Conservation (phyloP, 1,140 invertebrate species). For the Trissolcus basalis region DNA sequence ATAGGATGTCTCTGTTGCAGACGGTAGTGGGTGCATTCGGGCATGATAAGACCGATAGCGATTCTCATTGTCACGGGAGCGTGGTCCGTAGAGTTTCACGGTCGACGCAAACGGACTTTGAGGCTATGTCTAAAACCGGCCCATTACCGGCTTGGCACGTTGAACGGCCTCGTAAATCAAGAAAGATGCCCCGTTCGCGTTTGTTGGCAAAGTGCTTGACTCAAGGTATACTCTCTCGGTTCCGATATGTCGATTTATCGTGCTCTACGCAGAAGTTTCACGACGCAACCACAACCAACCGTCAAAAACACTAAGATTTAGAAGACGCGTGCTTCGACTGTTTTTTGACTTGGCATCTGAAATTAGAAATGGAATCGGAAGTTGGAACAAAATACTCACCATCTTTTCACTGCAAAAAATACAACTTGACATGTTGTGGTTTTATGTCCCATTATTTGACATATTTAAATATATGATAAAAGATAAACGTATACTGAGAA, state of each 20-base stretch:
- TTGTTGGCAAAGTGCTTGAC: slow-evolving; percentile 49
- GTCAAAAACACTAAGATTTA: slow-evolving; percentile 27
- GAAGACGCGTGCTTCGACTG: slow-evolving; percentile 25
- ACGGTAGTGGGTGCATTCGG: slow-evolving; percentile 30
- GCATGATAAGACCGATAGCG: slow-evolving; percentile 52
- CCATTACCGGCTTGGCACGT: slow-evolving; percentile 53
- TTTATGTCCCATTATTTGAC: too few species aligned
- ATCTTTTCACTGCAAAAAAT: too few species aligned
- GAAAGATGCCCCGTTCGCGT: slow-evolving; percentile 46
- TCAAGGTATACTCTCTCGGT: slow-evolving; percentile 20
- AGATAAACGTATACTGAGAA: too few species aligned
- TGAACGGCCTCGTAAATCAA: slow-evolving; percentile 55
- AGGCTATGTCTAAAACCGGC: slow-evolving; percentile 45
- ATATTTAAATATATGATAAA: too few species aligned
- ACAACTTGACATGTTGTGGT: too few species aligned
- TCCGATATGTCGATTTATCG: slow-evolving; percentile 54
- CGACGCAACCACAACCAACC: too few species aligned
- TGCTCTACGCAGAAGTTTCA: slow-evolving; percentile 36
- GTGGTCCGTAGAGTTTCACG: slow-evolving; percentile 39
- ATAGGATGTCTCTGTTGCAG: slow-evolving; percentile 53
- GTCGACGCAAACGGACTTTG: slow-evolving; percentile 51
- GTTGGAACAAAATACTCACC: too few species aligned
- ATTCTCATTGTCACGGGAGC: slow-evolving; percentile 45
- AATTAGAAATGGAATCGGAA: too few species aligned
- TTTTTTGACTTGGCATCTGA: too few species aligned